Percentiles rank a stretch among this genome's conserved stretches.
Conservation (phyloP, 2,113 vertebrate genomes). For the Limnothrissa miodon region DNA sequence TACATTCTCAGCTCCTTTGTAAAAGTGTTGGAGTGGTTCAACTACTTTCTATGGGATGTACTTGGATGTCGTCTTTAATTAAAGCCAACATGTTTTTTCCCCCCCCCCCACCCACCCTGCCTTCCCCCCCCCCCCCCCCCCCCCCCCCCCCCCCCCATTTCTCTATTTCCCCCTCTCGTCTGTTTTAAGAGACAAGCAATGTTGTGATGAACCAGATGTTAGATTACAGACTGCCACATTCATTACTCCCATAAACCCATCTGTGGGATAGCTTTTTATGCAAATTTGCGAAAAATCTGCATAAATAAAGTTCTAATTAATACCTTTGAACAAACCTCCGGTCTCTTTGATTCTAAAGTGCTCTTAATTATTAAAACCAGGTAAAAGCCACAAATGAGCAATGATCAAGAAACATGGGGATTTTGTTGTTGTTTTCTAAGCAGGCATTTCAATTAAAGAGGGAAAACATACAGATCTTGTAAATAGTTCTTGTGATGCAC, state of each 20-base stretch:
- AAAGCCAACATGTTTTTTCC: slow-evolving; percentile 44
- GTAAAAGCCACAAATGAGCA: slow-evolving; percentile 61
- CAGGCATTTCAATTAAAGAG: slow-evolving; percentile 31
- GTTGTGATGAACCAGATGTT: slow-evolving; percentile 81
- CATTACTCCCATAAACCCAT: slow-evolving; percentile 81
- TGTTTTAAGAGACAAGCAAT: slow-evolving; percentile 63
- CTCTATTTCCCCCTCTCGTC: slow-evolving; percentile 19
- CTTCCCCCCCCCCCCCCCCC: neutral
- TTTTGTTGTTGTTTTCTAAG: slow-evolving; percentile 43
- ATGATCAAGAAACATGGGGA: slow-evolving; percentile 45
- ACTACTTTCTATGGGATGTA: slow-evolving; percentile 58
- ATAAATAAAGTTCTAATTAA: slow-evolving; percentile 83
- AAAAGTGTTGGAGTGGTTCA: slow-evolving; percentile 9
- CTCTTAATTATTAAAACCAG: slow-evolving; percentile 70
- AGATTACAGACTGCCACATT: slow-evolving; percentile 74
- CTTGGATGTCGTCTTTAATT: slow-evolving; percentile 60
- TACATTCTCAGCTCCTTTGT: slow-evolving; percentile 16
- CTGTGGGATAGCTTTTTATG: slow-evolving; percentile 80
- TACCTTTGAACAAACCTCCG: slow-evolving; percentile 72
- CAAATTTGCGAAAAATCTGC: slow-evolving; percentile 75
- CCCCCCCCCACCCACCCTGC: neutral
- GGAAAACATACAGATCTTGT: slow-evolving; percentile 18
- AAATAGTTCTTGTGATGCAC: neutral
- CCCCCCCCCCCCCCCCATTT: neutral
- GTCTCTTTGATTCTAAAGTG: slow-evolving; percentile 70